These are phyloP conservation scores for Prunella himalayana DNA, from an alignment of 2,113 vertebrate species.

Conservation along the genomic window DNA sequence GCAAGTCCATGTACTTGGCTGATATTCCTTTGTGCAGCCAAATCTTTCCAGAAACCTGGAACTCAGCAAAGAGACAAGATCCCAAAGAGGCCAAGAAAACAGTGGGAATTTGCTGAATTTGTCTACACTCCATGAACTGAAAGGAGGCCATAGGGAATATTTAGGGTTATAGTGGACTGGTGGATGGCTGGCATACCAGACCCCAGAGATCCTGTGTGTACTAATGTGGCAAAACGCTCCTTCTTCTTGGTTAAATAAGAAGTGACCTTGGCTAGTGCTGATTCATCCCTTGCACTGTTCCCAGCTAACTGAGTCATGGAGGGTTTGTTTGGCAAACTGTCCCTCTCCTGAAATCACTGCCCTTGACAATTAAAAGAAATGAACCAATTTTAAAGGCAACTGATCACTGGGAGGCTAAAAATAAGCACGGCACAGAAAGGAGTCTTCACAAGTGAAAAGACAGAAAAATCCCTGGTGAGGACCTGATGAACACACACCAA, in stretches of 20 bases:
- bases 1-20: neutral
- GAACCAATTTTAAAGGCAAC: slow-evolving; percentile 48
- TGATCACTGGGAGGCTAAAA: slow-evolving; percentile 17
- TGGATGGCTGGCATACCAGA: neutral
- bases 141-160: neutral
- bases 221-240: neutral
- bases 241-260: neutral
- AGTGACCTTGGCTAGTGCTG: slow-evolving; percentile 50
- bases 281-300: slow-evolving; percentile 39
- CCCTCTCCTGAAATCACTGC: neutral
- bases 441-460: neutral
- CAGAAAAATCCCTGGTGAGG: neutral
- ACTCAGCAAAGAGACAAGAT: neutral
- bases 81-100: neutral
- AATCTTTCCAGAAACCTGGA: slow-evolving; percentile 10
- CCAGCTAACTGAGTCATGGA: slow-evolving; percentile 27
- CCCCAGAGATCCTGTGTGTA: neutral
- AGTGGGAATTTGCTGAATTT: neutral
- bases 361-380: slow-evolving; percentile 52
- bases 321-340: slow-evolving; percentile 39
- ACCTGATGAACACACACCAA: neutral
- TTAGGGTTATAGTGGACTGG: neutral
- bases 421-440: slow-evolving; percentile 31
- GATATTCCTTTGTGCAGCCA: slow-evolving; percentile 31
- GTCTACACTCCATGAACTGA: neutral